A percentile compares a stretch with the other conserved stretches of the same genome.
phyloP scores from a whole-genome alignment of 2,113 vertebrate species.

The Limanda limanda region DNA sequence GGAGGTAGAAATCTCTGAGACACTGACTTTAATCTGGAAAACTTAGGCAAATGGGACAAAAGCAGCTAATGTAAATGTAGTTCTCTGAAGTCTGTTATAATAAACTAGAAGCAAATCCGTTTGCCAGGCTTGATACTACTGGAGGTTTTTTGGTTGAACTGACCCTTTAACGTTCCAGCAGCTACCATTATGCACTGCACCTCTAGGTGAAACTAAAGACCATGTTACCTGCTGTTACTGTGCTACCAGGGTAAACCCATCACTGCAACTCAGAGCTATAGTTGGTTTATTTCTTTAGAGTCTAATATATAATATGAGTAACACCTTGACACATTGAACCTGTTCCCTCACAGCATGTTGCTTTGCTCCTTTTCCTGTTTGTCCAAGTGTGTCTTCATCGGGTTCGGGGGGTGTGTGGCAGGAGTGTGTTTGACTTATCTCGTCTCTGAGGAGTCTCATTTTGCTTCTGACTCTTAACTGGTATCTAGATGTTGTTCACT shows the following conservation, averaged over 20 bases:
- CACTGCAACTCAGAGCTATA: constrained; percentile 13
- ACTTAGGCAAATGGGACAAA: too few species aligned
- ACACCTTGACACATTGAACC: not conserved
- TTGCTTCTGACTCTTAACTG: constrained; percentile 60
- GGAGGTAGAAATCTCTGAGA: not conserved
- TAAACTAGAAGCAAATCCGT: not conserved
- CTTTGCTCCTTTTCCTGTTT: constrained; percentile 41
- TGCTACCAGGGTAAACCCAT: constrained; percentile 23
- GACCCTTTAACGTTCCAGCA: constrained; percentile 18
- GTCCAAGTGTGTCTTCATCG: constrained; percentile 44
- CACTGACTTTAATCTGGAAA: too few species aligned
- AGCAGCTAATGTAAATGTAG: not conserved
- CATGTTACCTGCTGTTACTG: constrained; percentile 20
- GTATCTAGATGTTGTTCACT: constrained; percentile 71
- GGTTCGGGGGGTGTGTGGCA: constrained; percentile 35
- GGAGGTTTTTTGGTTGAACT: not conserved
- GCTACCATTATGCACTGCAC: constrained; percentile 12
- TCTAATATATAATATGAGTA: constrained; percentile 49
- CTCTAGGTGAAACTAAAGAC: constrained; percentile 9
- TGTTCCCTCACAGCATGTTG: constrained; percentile 65
- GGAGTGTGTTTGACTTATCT: constrained; percentile 45
- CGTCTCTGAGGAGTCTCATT: constrained; percentile 40
- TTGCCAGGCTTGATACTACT: too few species aligned
- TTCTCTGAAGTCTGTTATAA: not conserved
- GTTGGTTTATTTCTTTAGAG: constrained; percentile 45